A percentile compares a stretch with the other conserved stretches of the same genome.
Conservation (phyloP, 30 jellyfish, hydroid and myxozoan species). For the Rhopilema esculentum region DNA sequence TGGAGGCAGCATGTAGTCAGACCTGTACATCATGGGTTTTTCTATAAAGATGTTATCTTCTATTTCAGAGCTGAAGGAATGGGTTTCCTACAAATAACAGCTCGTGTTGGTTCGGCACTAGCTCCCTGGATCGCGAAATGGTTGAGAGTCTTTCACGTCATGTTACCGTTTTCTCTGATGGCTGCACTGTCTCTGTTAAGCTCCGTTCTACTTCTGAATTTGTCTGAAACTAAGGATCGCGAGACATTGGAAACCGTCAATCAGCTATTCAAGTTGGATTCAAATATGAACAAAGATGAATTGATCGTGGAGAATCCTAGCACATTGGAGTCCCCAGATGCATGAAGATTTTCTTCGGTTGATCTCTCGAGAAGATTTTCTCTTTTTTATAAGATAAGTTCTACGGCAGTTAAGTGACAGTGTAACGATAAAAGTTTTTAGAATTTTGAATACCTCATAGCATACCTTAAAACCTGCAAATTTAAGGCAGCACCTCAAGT, state of each 20-base stretch:
- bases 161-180: constrained; percentile 82
- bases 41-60: neutral
- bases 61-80: constrained; percentile 81
- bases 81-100: constrained; percentile 84
- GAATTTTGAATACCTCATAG: too few species aligned
- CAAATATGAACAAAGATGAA: neutral
- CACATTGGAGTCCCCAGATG: neutral
- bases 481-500: too few species aligned
- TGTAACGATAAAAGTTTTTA: too few species aligned
- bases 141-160: constrained; percentile 55
- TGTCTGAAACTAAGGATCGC: constrained; percentile 75
- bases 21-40: neutral
- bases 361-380: too few species aligned
- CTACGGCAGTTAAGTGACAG: too few species aligned
- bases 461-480: too few species aligned
- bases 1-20: too few species aligned
- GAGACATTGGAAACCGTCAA: constrained; percentile 74
- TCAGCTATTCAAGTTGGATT: constrained; percentile 15
- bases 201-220: constrained; percentile 38
- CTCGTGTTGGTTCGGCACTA: constrained; percentile 85
- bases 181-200: constrained; percentile 77
- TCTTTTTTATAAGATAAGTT: too few species aligned
- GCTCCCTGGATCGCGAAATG: constrained; percentile 93
- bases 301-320: constrained; percentile 10
- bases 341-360: too few species aligned